Conservation (phyloP, 2,797 vertebrate species). For the Silurus aristotelis region DNA sequence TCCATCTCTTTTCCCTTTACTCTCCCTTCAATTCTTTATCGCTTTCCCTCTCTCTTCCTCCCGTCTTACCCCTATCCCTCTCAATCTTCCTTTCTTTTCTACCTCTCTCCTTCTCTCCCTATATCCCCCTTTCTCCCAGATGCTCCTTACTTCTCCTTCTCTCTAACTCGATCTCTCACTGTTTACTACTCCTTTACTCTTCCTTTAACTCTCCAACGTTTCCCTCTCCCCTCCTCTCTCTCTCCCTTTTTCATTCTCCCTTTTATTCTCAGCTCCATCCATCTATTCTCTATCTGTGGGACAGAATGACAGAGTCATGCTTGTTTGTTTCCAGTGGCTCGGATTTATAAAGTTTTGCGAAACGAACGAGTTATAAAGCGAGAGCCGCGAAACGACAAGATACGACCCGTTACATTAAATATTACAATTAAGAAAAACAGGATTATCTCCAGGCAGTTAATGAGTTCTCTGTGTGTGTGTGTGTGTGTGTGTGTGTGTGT, state of each 20-base stretch:
- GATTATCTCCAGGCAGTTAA: constrained; percentile 15
- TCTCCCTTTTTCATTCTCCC: background rate
- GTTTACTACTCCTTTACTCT: background rate
- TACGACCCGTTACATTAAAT: background rate
- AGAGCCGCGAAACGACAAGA: background rate
- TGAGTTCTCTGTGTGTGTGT: background rate
- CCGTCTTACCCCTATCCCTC: too few species aligned
- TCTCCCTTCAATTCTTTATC: too few species aligned
- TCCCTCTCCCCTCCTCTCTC: too few species aligned
- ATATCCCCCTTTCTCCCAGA: background rate
- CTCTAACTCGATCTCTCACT: too few species aligned
- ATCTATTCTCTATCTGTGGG: background rate
- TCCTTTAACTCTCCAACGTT: too few species aligned
- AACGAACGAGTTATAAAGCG: background rate
- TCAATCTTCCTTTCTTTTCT: background rate
- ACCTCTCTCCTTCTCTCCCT: background rate
- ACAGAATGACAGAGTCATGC: background rate
- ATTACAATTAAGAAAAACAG: background rate
- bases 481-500: constrained; percentile 2
- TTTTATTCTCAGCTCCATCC: background rate
- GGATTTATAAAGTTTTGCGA: background rate
- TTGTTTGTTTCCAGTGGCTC: background rate
- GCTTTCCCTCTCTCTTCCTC: too few species aligned
- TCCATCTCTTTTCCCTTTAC: too few species aligned
- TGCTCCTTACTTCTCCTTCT: background rate